phyloP scores from a whole-genome alignment of 2,797 vertebrate species.

The Acrocephalus scirpaceus region DNA sequence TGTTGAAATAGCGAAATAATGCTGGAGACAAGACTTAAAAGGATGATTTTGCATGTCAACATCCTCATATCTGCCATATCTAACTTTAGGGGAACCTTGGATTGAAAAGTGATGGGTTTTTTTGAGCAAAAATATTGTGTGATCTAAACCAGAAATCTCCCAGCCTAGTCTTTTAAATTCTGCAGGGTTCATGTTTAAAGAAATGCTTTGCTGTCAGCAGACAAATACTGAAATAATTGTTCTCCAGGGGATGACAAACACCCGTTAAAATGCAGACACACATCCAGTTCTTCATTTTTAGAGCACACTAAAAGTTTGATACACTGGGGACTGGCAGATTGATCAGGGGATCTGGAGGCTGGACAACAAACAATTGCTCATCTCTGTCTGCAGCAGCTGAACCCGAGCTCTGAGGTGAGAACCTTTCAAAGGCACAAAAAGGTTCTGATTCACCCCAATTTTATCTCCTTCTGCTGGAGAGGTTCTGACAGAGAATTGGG shows the following conservation, averaged over 20 bases:
- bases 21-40: not conserved
- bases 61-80: not conserved
- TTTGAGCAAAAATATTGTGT: not conserved
- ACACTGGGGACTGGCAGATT: not conserved
- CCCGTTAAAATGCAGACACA: conserved; percentile 31
- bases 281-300: conserved; percentile 1
- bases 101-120: not conserved
- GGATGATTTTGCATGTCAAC: not conserved
- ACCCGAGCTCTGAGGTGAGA: not conserved
- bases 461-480: not conserved
- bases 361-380: not conserved
- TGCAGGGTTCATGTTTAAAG: not conserved
- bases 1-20: not conserved
- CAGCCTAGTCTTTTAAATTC: not conserved
- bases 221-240: conserved; percentile 5
- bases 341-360: not conserved
- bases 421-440: fast-evolving
- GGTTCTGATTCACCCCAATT: fast-evolving
- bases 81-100: not conserved
- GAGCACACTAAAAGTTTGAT: not conserved
- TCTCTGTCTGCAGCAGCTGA: not conserved
- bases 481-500: fast-evolving
- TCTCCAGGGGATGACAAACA: not conserved
- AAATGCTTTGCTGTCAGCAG: not conserved
- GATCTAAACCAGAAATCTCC: not conserved